Evolutionary conservation across 2,797 vertebrate species (phyloP), one percentile per base, ranked within the genome.

Genomic region (Pagetopsis macropterus): DNA sequence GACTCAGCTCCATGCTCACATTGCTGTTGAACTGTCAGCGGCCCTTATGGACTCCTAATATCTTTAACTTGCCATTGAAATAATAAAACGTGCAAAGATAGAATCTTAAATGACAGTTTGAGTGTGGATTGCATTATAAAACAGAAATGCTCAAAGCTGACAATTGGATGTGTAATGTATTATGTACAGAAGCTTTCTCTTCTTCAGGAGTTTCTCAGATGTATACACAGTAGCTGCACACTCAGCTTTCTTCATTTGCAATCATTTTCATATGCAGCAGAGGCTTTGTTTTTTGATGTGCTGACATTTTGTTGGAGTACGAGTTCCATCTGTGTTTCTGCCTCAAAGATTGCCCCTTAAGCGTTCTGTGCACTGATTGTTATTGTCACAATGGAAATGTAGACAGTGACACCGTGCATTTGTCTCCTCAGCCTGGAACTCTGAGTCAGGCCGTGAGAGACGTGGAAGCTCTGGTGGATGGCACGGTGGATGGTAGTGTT

Each of bases 371-470:
- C 57, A 45, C 76, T 65, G 33, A 70, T 72, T 82, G 59, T 74
- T 76, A 71, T 66, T 87, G 85, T 87, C 79, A 81, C 76, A 76
- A 62, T 81, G 72, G 60, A 71, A 84, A 86, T 70, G 81, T 82
- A 84, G 51, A 88, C 72, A 69, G 72, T 89, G 37, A 92, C 83
- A 80, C 68, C 9, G 10, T 77, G 61, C n/a, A 2, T 57, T 74
- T 83, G 67, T 82, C 65, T 83, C 73, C 79, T 76, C 82, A 97
- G 94, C 94, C 94, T 41, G 94, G 94, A 71, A 91, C 89, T 40
- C 93, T 97, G 90, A 92, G 95, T 71, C 95, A 96, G 75, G 94
- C 93, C 21, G n/a, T 94, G 58, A 93, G 96, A 78, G 94, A 97
- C 50, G 19, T 96, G 49, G 89, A 91, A 81, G 16, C 83, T 67